These are phyloP conservation scores for Ecdyonurus torrentis DNA, from an alignment of 2,888 invertebrate genomes.

Conservation along the genomic window DNA sequence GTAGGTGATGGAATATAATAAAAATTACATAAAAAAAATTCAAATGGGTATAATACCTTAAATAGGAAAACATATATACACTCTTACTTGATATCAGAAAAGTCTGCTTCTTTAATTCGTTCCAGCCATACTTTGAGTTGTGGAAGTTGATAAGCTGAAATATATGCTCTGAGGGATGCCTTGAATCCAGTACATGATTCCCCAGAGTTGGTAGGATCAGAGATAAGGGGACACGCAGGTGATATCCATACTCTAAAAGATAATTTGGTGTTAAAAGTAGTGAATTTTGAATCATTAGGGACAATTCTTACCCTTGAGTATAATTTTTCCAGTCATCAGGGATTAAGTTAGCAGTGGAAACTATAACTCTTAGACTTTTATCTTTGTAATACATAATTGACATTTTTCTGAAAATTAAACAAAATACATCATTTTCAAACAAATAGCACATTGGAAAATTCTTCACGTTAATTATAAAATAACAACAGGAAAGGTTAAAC, in stretches of 20 bases:
- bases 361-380: slow-evolving; percentile 62
- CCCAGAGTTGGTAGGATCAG: slow-evolving; percentile 38
- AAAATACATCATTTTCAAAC: slow-evolving; percentile 1
- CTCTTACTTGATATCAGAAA: slow-evolving; percentile 60
- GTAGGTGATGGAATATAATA: not conserved
- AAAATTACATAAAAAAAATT: not conserved
- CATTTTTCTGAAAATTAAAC: slow-evolving; percentile 48
- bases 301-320: slow-evolving; percentile 58
- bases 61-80: not conserved
- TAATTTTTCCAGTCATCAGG: slow-evolving; percentile 86
- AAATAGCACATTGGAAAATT: too few species aligned
- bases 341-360: slow-evolving; percentile 86
- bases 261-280: slow-evolving; percentile 11
- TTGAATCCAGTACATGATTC: slow-evolving; percentile 79
- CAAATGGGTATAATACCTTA: not conserved
- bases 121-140: slow-evolving; percentile 55
- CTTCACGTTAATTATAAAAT: too few species aligned
- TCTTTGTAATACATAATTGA: slow-evolving; percentile 72
- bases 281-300: not conserved
- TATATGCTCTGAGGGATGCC: slow-evolving; percentile 53
- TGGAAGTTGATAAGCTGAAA: slow-evolving; percentile 52
- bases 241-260: slow-evolving; percentile 69
- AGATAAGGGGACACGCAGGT: slow-evolving; percentile 51
- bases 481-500: too few species aligned
- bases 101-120: slow-evolving; percentile 59